phyloP scores from a whole-genome alignment of 23 tunicate genomes.

The Trididemnum nubilum region DNA sequence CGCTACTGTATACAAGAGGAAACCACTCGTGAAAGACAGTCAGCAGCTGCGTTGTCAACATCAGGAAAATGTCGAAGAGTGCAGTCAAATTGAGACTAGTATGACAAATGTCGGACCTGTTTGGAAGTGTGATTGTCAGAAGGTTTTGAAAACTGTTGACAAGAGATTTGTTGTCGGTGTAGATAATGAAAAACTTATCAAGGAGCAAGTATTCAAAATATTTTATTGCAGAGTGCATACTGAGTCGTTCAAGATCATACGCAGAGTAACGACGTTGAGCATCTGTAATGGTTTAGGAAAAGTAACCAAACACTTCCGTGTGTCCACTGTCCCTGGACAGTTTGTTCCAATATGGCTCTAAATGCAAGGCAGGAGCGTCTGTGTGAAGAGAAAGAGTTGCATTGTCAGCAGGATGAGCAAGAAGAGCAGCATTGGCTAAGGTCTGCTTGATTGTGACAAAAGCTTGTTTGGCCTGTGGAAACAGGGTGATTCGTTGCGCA shows the following conservation, averaged over 20 bases:
- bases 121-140: background rate
- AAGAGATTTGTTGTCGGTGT: constrained; percentile 26
- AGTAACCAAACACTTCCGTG: constrained; percentile 27
- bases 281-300: constrained; percentile 25
- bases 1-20: no score
- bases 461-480: constrained; percentile 11
- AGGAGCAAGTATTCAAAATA: constrained; percentile 29
- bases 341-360: constrained; percentile 44
- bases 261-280: constrained; percentile 33
- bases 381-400: constrained; percentile 21
- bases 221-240: constrained; percentile 17
- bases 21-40: constrained; percentile 14
- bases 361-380: constrained; percentile 34
- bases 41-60: constrained; percentile 8
- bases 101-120: constrained; percentile 4
- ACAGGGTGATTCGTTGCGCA: background rate
- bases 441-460: constrained; percentile 12
- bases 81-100: constrained; percentile 8
- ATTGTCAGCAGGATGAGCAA: constrained; percentile 10
- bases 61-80: background rate
- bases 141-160: constrained; percentile 20
- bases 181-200: constrained; percentile 18
- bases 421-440: background rate
- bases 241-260: constrained; percentile 32
- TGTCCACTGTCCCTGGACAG: constrained; percentile 13